These are phyloP conservation scores for Theretra japonica DNA, from an alignment of 2,888 invertebrate species.

Conservation along the genomic window DNA sequence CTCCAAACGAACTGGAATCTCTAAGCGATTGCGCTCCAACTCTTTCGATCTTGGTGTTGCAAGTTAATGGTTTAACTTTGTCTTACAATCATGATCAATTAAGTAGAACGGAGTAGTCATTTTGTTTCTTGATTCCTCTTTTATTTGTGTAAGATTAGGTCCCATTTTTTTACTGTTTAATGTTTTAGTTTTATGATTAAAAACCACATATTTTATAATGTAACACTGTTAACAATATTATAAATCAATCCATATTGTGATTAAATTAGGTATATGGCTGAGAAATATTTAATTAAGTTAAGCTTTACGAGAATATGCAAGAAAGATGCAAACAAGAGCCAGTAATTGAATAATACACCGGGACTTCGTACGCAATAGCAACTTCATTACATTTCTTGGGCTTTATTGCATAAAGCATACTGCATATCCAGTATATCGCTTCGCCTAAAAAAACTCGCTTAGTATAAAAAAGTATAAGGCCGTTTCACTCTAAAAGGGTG, in stretches of 20 bases:
- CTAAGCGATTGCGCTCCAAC: background rate
- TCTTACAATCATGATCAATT: background rate
- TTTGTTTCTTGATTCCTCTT: no score
- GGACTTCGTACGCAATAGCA: background rate
- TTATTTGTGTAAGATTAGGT: no score
- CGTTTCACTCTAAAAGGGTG: no score
- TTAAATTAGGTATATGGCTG: no score
- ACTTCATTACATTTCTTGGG: background rate
- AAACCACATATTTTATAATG: no score
- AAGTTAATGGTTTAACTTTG: background rate
- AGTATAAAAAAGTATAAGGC: background rate
- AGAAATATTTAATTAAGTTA: no score
- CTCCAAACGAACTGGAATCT: conserved; percentile 35
- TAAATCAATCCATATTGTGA: no score
- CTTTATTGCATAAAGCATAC: background rate
- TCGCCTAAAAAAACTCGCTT: background rate
- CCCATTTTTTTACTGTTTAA: no score
- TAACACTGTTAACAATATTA: no score
- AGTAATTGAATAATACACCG: background rate
- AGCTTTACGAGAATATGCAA: background rate
- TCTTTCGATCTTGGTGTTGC: background rate
- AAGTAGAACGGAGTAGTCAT: no score
- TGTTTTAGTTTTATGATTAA: no score
- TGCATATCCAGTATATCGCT: background rate
- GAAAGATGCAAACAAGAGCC: background rate